A percentile compares a stretch with the other conserved stretches of the same genome.
Evolutionary conservation across 2,888 invertebrate genomes (phyloP).

Genomic region (Zootermopsis nevadensis): DNA sequence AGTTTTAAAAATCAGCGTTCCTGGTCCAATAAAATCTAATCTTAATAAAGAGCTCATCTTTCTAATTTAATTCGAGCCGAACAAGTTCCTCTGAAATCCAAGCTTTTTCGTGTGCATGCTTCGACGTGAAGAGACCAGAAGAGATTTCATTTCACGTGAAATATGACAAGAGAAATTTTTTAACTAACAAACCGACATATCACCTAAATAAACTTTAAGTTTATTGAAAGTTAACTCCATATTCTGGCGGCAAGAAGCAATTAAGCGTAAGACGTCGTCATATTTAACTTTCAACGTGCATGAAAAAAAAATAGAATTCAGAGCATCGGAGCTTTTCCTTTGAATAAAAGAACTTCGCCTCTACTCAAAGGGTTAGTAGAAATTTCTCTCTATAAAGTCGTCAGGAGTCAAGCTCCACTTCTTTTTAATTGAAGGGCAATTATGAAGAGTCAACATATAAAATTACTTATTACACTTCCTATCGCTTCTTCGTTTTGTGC

Average conservation of each 20-base stretch:
- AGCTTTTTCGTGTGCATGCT: too few relatives aligned
- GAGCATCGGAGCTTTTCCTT: neutral
- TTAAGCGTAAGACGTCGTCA: neutral
- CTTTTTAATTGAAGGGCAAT: slow-evolving; percentile 44
- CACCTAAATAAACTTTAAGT: neutral
- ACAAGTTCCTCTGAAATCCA: too few relatives aligned
- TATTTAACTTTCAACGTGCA: neutral
- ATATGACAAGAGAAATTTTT: neutral
- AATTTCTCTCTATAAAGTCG: too few relatives aligned
- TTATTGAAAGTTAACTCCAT: too few relatives aligned
- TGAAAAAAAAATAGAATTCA: too few relatives aligned
- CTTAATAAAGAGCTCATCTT: too few relatives aligned
- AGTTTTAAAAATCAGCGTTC: too few relatives aligned
- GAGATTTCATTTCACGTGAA: too few relatives aligned
- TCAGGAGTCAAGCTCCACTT: neutral
- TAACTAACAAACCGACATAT: neutral
- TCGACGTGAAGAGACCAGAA: too few relatives aligned
- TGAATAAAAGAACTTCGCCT: neutral
- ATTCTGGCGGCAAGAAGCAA: neutral
- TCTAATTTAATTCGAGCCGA: too few relatives aligned
- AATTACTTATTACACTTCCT: slow-evolving; percentile 31
- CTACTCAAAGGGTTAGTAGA: neutral
- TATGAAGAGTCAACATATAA: slow-evolving; percentile 46
- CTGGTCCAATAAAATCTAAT: too few relatives aligned
- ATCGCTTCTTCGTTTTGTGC: neutral